phyloP scores from a whole-genome alignment of 2,888 invertebrate species.

The Papilio elwesi region DNA sequence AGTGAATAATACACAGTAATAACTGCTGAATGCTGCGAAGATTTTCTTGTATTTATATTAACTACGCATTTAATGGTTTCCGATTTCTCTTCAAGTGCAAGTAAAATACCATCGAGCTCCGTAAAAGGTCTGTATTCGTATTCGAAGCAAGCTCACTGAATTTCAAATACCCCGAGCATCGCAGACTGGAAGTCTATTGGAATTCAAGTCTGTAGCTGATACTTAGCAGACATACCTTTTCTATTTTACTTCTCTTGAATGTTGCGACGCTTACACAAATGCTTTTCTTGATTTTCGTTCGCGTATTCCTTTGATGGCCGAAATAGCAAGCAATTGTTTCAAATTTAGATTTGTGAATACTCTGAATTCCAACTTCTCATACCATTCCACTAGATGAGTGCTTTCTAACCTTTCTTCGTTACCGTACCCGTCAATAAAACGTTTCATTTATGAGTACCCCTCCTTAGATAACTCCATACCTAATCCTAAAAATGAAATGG shows the following conservation, averaged over 20 bases:
- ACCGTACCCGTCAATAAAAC: too few species aligned
- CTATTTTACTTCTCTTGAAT: slow-evolving; percentile 23
- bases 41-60: slow-evolving; percentile 8
- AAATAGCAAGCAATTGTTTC: neutral
- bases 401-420: too few species aligned
- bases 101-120: slow-evolving; percentile 23
- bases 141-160: slow-evolving; percentile 32
- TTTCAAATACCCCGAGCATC: slow-evolving; percentile 32
- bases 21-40: slow-evolving; percentile 1
- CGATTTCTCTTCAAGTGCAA: slow-evolving; percentile 24
- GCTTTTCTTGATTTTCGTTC: slow-evolving; percentile 21
- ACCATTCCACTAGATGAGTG: too few species aligned
- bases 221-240: slow-evolving; percentile 37
- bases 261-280: slow-evolving; percentile 17
- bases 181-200: slow-evolving; percentile 39
- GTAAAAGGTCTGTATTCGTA: slow-evolving; percentile 25
- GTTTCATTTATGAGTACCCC: too few species aligned
- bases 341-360: too few species aligned
- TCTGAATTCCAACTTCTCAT: too few species aligned
- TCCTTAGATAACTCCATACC: too few species aligned
- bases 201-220: slow-evolving; percentile 39
- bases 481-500: too few species aligned
- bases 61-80: slow-evolving; percentile 15
- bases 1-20: neutral
- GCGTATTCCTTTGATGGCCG: slow-evolving; percentile 1